phyloP scores from a whole-genome alignment of 2,113 vertebrate species.

The Bubo bubo region DNA sequence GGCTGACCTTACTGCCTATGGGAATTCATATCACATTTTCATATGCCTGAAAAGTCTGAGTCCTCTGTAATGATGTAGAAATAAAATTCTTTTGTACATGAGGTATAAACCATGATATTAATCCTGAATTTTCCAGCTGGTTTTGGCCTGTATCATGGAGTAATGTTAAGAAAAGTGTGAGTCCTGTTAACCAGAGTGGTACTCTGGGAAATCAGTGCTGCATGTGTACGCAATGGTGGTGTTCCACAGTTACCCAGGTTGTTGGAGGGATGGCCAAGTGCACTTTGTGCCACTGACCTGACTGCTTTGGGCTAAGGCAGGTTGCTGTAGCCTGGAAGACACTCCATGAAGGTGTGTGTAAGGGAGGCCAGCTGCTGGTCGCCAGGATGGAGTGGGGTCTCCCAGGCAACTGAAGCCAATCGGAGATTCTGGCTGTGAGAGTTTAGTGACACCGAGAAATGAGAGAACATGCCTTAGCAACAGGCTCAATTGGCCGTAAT shows the following conservation, averaged over 20 bases:
- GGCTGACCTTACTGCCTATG: neutral
- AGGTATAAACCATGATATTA: neutral
- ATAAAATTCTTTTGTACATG: neutral
- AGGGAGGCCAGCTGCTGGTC: neutral
- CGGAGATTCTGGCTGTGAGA: neutral
- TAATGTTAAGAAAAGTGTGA: neutral
- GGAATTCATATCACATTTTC: neutral
- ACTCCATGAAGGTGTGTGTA: neutral
- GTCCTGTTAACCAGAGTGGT: rapidly evolving
- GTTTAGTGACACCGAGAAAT: neutral
- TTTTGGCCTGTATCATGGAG: neutral
- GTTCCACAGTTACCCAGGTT: neutral
- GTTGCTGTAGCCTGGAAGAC: neutral
- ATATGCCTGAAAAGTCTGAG: neutral
- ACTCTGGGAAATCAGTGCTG: neutral
- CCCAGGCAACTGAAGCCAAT: neutral
- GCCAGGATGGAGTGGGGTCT: neutral
- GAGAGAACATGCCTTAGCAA: constrained; percentile 20
- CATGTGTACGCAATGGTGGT: rapidly evolving
- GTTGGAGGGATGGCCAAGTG: neutral
- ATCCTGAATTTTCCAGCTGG: neutral
- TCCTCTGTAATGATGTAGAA: neutral
- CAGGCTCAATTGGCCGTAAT: neutral
- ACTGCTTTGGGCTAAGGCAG: neutral
- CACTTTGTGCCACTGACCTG: rapidly evolving